Percentiles rank a stretch among this genome's conserved stretches.
These are phyloP conservation scores for Neogale vison DNA, from an alignment of 2,113 vertebrate genomes.

Conservation along the genomic window DNA sequence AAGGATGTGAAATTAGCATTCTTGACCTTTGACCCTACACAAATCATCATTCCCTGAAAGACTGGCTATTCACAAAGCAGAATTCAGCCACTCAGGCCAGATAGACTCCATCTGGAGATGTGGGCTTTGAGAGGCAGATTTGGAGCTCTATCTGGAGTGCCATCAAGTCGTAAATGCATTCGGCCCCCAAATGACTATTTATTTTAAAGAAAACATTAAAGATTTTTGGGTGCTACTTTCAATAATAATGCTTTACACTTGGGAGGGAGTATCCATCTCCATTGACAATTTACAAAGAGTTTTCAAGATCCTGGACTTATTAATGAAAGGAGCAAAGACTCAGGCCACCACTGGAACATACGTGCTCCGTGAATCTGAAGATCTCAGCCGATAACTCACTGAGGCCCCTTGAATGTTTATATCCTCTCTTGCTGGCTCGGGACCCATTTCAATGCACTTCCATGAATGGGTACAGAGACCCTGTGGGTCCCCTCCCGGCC, in stretches of 20 bases:
- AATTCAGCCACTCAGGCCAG: background rate
- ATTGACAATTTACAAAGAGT: conserved; percentile 3
- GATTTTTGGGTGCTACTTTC: background rate
- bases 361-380: background rate
- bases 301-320: background rate
- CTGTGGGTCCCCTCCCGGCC: background rate
- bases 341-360: background rate
- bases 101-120: background rate
- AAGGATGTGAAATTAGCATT: conserved; percentile 75
- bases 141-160: background rate
- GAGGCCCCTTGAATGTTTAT: background rate
- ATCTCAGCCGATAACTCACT: background rate
- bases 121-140: background rate
- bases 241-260: background rate
- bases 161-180: conserved; percentile 19
- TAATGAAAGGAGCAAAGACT: background rate
- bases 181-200: background rate
- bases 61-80: conserved; percentile 25
- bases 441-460: background rate
- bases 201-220: conserved; percentile 24
- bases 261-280: background rate
- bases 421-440: conserved; percentile 6
- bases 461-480: background rate
- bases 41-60: conserved; percentile 68
- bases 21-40: conserved; percentile 68